Percentiles rank a stretch among this genome's conserved stretches.
Evolutionary conservation across 2,888 invertebrate species (phyloP).

Genomic region (Cybosia mesomella): DNA sequence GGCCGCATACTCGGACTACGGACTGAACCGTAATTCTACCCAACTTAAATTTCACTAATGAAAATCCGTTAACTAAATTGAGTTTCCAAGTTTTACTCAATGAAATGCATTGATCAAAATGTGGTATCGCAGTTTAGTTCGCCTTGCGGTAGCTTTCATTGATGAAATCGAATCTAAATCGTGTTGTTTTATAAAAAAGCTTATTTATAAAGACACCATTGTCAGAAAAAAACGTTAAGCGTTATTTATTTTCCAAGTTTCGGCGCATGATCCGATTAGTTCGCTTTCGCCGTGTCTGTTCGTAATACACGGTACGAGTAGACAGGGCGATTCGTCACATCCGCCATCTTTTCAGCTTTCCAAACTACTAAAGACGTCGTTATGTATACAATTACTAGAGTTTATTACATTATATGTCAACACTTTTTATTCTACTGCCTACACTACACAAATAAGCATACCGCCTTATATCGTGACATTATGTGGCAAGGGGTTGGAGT

Average conservation of each 20-base stretch:
- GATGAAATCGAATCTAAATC: no score
- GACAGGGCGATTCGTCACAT: constrained; percentile 23
- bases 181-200: no score
- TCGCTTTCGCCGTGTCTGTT: constrained; percentile 38
- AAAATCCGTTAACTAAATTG: no score
- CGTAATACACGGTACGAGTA: constrained; percentile 5
- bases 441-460: not conserved
- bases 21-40: no score
- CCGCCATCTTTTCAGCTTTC: constrained; percentile 14
- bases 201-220: not conserved
- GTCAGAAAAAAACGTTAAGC: not conserved
- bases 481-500: no score
- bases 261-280: constrained; percentile 33
- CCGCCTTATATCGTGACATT: not conserved
- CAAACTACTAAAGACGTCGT: constrained; percentile 9
- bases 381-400: constrained; percentile 7
- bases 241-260: constrained; percentile 16
- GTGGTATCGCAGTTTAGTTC: no score
- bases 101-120: no score
- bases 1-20: no score
- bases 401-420: constrained; percentile 1
- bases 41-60: no score
- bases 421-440: not conserved
- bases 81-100: no score
- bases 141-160: no score